These are phyloP conservation scores for Spheniscus humboldti DNA, from an alignment of 2,797 vertebrate species.

Conservation along the genomic window DNA sequence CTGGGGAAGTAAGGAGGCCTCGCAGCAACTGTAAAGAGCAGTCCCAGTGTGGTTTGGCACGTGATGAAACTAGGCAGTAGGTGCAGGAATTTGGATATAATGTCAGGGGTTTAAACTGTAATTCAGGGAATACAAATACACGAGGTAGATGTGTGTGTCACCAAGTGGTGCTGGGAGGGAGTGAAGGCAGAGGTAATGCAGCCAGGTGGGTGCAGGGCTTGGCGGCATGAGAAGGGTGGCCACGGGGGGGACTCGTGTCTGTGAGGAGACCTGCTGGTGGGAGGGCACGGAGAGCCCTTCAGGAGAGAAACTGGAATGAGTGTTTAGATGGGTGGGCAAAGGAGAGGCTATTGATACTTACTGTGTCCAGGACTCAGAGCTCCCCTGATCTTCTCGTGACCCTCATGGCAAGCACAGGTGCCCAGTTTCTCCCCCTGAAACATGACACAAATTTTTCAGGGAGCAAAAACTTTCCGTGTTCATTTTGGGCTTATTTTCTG, in stretches of 20 bases:
- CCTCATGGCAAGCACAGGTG: background rate
- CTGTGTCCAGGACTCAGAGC: background rate
- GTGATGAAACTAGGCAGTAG: background rate
- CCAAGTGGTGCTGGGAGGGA: rapidly evolving
- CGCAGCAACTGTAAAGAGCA: rapidly evolving
- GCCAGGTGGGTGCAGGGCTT: background rate
- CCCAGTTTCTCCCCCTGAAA: background rate
- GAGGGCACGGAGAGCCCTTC: background rate
- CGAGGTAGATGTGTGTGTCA: background rate
- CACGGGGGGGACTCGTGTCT: rapidly evolving
- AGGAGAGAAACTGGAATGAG: background rate
- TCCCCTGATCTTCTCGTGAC: rapidly evolving
- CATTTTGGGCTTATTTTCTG: background rate
- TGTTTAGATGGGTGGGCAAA: background rate
- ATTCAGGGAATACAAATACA: rapidly evolving
- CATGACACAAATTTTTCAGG: background rate
- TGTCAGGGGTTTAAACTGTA: background rate
- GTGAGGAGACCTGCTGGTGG: background rate
- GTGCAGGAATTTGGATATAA: background rate
- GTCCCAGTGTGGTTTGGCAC: background rate
- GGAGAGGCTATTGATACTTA: background rate
- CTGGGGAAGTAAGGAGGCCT: background rate
- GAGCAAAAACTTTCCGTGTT: background rate
- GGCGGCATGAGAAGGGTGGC: background rate
- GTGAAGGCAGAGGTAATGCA: background rate